Evolutionary conservation across 2,888 invertebrate species (phyloP).

Genomic region (Lymantria dispar): DNA sequence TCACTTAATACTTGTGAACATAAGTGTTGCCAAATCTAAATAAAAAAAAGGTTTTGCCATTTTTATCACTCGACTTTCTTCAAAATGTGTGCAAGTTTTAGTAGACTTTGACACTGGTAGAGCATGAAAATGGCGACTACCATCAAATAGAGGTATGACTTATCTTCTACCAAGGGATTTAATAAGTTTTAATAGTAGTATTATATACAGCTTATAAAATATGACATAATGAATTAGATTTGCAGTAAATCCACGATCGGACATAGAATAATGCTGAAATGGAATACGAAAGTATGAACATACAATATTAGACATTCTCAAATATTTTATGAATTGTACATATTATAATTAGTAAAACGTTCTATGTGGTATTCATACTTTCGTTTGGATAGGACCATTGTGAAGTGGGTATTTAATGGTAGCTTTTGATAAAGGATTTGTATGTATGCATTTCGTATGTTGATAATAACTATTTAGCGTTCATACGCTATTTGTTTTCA

Average conservation of each 20-base stretch:
- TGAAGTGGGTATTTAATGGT: conserved; percentile 24
- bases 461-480: not conserved
- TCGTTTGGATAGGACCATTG: not conserved
- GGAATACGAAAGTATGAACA: conserved; percentile 13
- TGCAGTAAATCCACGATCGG: conserved; percentile 26
- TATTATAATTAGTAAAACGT: conserved; percentile 4
- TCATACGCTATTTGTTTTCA: not conserved
- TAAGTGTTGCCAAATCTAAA: conserved; percentile 1
- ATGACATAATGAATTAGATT: not conserved
- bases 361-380: conserved; percentile 12
- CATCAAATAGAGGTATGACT: not conserved
- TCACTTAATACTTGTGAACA: too few relatives aligned
- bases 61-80: not conserved
- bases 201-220: not conserved
- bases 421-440: conserved; percentile 43
- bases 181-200: not conserved
- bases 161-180: not conserved
- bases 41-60: not conserved
- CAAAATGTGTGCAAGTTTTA: too few relatives aligned
- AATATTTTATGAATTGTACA: conserved; percentile 14
- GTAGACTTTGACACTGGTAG: not conserved
- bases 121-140: not conserved
- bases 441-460: conserved; percentile 8
- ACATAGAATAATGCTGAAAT: conserved; percentile 7
- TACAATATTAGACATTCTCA: not conserved